Percentiles rank a stretch among this genome's conserved stretches.
Conservation (phyloP, 2,888 invertebrate genomes). For the Latheticus oryzae region DNA sequence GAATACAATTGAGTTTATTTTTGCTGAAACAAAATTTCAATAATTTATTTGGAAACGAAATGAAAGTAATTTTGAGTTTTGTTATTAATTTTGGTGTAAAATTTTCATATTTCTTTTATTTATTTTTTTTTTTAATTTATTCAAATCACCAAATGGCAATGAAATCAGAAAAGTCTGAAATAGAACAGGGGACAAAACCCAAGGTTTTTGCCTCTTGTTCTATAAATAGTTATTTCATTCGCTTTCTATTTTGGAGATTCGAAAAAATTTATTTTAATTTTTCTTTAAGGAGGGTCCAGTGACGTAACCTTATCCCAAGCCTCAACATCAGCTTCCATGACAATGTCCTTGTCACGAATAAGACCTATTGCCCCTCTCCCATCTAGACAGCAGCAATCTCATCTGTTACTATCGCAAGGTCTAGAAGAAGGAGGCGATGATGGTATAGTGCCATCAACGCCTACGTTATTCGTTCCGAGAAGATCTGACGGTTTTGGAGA, state of each 20-base stretch:
- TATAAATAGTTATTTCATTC: too few species aligned
- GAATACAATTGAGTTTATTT: neutral
- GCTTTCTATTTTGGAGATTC: too few species aligned
- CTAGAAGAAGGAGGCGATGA: conserved; percentile 78
- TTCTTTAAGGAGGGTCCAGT: conserved; percentile 49
- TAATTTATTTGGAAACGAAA: conserved; percentile 4
- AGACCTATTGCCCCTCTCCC: conserved; percentile 68
- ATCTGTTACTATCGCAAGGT: conserved; percentile 67
- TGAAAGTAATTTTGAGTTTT: neutral
- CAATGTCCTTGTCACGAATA: conserved; percentile 68
- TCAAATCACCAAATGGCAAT: too few species aligned
- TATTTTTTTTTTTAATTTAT: conserved; percentile 1
- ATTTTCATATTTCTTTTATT: neutral
- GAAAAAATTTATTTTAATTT: conserved; percentile 26
- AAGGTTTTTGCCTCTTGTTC: too few species aligned
- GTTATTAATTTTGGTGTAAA: neutral
- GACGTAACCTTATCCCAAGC: conserved; percentile 60
- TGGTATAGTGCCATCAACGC: conserved; percentile 88
- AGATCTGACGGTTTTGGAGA: conserved; percentile 90
- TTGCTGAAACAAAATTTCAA: neutral
- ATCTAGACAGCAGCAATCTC: conserved; percentile 66
- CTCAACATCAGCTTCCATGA: conserved; percentile 59
- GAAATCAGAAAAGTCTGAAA: too few species aligned
- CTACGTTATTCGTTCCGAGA: conserved; percentile 85
- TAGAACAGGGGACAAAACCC: too few species aligned